Base-by-base conservation (phyloP, 2,797 vertebrate genomes). In the Acanthurus leucopareius region DNA sequence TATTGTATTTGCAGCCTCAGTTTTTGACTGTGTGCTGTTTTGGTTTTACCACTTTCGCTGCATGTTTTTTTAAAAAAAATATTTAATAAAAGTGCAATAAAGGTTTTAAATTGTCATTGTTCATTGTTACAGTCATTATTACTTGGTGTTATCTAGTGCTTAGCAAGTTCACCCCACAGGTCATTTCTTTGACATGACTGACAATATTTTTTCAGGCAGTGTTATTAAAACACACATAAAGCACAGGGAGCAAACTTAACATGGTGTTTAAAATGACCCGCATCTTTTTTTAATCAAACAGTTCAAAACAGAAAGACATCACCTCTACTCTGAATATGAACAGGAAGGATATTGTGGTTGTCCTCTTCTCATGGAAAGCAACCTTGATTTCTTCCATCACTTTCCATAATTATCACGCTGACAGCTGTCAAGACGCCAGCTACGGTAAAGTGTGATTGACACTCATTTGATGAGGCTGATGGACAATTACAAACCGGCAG, bases 271-370 rank as follows among this genome's bases (percentile, higher is more conserved):
- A 75, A 40, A 25, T 17, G 32, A 45, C 10, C 10, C 14, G 40
- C 20, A 25, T 57, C 19, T 57, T 72, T 62, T 58, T 35, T 48
- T 19, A 48, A 48, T 84, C 58, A 73, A 54, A 45, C n/a, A 54
- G 54, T 69, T 82, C 1, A 38, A 73, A 40, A 59, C 25, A 61
- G 22, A 79, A n/a, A 79, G 44, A 68, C 52, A 59, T 73, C 67
- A 86, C 49, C 73, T 84, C 74, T 82, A 62, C 62, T 83, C 79
- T 91, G 63, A 89, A 90, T 86, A 83, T 68, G 77, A 88, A 91
- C 94, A 95, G 94, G 95, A 95, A 95, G 94, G 94, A 95, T 94
- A 79, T 87, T 94, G 95, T 95, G 94, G 94, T 94, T 90, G 93
- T 93, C 92, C 89, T 92, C 91, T 91, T 86, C 85, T 91, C 88